Conservation (phyloP, 2,113 vertebrate species). For the Cepphus grylle region DNA sequence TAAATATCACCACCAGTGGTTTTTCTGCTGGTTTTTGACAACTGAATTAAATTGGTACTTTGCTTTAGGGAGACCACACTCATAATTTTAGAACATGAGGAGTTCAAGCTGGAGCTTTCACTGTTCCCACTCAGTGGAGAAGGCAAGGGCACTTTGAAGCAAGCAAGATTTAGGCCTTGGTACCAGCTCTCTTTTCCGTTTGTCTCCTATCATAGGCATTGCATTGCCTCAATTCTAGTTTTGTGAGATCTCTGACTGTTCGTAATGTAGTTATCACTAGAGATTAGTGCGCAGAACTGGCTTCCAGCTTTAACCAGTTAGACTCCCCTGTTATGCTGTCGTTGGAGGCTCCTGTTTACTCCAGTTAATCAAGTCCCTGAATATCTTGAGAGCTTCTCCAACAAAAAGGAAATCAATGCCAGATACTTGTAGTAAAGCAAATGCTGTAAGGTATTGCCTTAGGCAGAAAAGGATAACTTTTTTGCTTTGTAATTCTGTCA, state of each 20-base stretch:
- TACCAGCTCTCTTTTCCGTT: neutral
- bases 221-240: neutral
- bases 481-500: neutral
- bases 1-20: neutral
- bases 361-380: neutral
- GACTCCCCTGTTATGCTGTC: neutral
- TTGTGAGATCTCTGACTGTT: neutral
- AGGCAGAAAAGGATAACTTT: neutral
- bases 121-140: neutral
- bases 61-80: neutral
- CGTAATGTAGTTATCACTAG: neutral
- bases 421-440: neutral
- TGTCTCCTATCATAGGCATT: neutral
- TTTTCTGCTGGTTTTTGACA: neutral
- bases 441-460: neutral
- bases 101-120: neutral
- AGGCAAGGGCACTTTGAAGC: neutral
- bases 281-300: neutral
- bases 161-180: neutral
- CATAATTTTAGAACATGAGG: neutral
- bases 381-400: neutral
- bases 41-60: neutral
- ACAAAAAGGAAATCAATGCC: neutral
- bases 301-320: neutral
- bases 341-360: neutral